These are phyloP conservation scores for Acanthoscelides obtectus DNA, from an alignment of 2,888 invertebrate genomes.

Conservation along the genomic window DNA sequence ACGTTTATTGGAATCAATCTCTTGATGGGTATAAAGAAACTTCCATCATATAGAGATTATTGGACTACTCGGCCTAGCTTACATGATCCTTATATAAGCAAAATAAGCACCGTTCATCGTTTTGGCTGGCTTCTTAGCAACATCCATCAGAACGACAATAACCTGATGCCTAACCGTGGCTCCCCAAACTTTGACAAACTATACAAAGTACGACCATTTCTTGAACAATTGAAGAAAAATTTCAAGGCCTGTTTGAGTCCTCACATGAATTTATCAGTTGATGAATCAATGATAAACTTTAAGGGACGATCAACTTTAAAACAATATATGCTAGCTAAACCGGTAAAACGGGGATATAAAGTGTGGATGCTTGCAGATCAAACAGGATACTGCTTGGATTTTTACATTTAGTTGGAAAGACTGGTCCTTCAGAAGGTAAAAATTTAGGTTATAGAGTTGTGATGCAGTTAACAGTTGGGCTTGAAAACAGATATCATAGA, in stretches of 20 bases:
- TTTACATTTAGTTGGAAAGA: slow-evolving; percentile 30
- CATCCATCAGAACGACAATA: slow-evolving; percentile 22
- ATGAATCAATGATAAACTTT: slow-evolving; percentile 27
- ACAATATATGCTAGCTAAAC: slow-evolving; percentile 35
- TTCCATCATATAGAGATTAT: slow-evolving; percentile 14
- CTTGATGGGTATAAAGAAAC: slow-evolving; percentile 16
- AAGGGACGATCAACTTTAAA: slow-evolving; percentile 23
- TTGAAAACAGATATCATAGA: too few relatives aligned
- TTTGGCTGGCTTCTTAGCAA: slow-evolving; percentile 19
- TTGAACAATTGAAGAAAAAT: slow-evolving; percentile 5
- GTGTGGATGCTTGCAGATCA: too few relatives aligned
- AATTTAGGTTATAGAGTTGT: slow-evolving; percentile 25
- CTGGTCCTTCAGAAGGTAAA: slow-evolving; percentile 19
- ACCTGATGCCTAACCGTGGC: slow-evolving; percentile 12
- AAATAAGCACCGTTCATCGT: slow-evolving; percentile 10
- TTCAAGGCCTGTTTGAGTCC: slow-evolving; percentile 17
- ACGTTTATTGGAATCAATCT: slow-evolving; percentile 15
- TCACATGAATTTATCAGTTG: slow-evolving; percentile 14
- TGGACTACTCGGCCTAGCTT: slow-evolving; percentile 13
- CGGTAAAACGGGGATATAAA: slow-evolving; percentile 35
- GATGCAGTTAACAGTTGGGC: slow-evolving; percentile 9
- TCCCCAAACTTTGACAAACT: slow-evolving; percentile 19
- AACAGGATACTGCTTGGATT: slow-evolving; percentile 19
- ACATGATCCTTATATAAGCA: slow-evolving; percentile 12
- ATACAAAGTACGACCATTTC: slow-evolving; percentile 18